Base-by-base conservation (phyloP, 2,888 invertebrate genomes). In the Argyresthia goedartella region DNA sequence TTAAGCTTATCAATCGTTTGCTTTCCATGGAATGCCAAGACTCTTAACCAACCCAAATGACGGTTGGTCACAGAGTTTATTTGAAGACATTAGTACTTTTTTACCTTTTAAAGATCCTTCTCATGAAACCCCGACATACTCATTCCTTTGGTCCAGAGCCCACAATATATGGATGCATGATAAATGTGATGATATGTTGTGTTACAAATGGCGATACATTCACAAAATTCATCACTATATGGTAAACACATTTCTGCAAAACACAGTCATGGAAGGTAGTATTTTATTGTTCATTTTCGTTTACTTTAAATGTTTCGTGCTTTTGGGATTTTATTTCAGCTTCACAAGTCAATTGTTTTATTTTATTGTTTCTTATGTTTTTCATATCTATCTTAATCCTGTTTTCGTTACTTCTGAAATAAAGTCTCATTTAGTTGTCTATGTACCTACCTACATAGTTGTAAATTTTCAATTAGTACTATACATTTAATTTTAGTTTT, bases 191-290 rank as follows among this genome's bases (percentile, higher is more conserved):
- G 71, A 78, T 56, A 10, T 16, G 25, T 25, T 56, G 10, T 16
- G 25, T 25, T 25, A 25, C 25, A 25, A 58, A 59, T 66, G 67
- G 67, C 74, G 71, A 69, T 66, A 67, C 74, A 75, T 73, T 79
- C 76, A 79, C 80, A 78, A 69, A 41, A 25, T 25, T 48, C 72
- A 69, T 72, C 74, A 75, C 72, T 66, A 73, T 71, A 79, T 75
- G 85, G 84, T 82, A 78, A 82, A 76, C 79, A 73, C 76, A 78
- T 76, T 69, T 70, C 78, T 69, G 67, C 76, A 75, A 25, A 74
- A 81, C 76, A 76, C 73, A 71, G 63, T 73, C 69, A 75, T 69
- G 68, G 62, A 81, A 86, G 86, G 86, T 86, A 86, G 81, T 85
- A 84, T 82, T 76, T 76, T 74, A 73, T 63, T 57, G 64, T 79